Conservation (phyloP, 2,888 invertebrate species). For the Agapetus fuscipes region DNA sequence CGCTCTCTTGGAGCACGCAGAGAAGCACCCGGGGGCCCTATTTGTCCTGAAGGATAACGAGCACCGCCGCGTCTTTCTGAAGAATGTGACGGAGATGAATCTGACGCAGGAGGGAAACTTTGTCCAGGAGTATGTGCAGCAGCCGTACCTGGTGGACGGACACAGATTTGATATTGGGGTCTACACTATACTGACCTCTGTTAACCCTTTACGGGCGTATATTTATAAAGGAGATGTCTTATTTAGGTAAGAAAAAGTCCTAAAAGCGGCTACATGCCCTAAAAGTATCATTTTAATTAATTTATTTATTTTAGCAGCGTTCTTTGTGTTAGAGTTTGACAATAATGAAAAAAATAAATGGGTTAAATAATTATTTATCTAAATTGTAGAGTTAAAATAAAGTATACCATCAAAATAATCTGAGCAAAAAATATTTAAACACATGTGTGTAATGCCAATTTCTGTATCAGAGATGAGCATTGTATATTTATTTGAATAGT, state of each 20-base stretch:
- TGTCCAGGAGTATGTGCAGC: conserved; percentile 83
- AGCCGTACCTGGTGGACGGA: conserved; percentile 83
- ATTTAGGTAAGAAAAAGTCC: conserved; percentile 52
- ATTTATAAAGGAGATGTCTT: conserved; percentile 83
- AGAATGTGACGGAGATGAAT: conserved; percentile 59
- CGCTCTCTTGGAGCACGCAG: conserved; percentile 58
- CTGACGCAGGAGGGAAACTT: conserved; percentile 64
- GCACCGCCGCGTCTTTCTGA: conserved; percentile 79
- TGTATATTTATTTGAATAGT: no score
- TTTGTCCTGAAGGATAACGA: conserved; percentile 91
- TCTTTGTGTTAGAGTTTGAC: no score
- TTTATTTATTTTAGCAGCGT: no score
- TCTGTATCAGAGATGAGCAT: no score
- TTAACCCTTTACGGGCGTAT: conserved; percentile 83
- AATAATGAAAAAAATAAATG: no score
- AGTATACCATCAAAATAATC: no score
- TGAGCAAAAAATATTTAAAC: no score
- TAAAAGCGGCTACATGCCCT: no score
- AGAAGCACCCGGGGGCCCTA: conserved; percentile 53
- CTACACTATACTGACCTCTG: conserved; percentile 83
- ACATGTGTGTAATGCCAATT: no score
- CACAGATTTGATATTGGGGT: conserved; percentile 96
- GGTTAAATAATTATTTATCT: no score
- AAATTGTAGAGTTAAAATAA: no score
- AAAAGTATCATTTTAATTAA: no score